Evolutionary conservation across 2,888 invertebrate genomes (phyloP).

Genomic region (Herminia tarsipennalis): DNA sequence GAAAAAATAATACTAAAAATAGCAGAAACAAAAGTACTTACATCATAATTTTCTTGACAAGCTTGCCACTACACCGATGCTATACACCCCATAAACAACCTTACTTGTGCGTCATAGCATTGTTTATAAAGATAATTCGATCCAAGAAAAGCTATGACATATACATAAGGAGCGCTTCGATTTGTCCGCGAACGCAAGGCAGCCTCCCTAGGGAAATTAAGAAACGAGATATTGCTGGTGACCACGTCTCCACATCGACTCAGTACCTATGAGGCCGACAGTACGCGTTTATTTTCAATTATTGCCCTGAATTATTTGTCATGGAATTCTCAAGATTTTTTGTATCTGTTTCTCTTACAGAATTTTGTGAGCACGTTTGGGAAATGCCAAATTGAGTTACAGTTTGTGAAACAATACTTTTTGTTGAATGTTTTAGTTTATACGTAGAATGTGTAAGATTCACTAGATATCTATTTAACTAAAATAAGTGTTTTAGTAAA

Average conservation of each 20-base stretch:
- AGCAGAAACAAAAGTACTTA: no score
- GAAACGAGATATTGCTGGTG: slow-evolving; percentile 69
- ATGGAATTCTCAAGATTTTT: slow-evolving; percentile 25
- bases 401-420: no score
- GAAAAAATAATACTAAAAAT: no score
- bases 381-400: slow-evolving; percentile 1
- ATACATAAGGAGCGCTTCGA: slow-evolving; percentile 71
- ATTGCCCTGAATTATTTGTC: slow-evolving; percentile 41
- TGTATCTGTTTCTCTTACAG: slow-evolving; percentile 9
- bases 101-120: slow-evolving; percentile 34
- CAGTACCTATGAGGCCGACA: slow-evolving; percentile 32
- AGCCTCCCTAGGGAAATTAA: slow-evolving; percentile 80
- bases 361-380: slow-evolving; percentile 3
- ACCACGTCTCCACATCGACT: slow-evolving; percentile 64
- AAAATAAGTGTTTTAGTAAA: background rate
- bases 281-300: slow-evolving; percentile 46
- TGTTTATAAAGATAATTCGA: slow-evolving; percentile 68
- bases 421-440: no score
- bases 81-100: slow-evolving; percentile 9
- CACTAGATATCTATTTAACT: no score
- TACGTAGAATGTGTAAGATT: no score
- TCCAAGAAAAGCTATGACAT: slow-evolving; percentile 61
- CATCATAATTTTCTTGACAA: no score
- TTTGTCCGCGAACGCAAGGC: slow-evolving; percentile 72
- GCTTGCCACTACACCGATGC: slow-evolving; percentile 1